Evolutionary conservation across 2,888 invertebrate genomes (phyloP).

Genomic region (Iphiclides podalirius): DNA sequence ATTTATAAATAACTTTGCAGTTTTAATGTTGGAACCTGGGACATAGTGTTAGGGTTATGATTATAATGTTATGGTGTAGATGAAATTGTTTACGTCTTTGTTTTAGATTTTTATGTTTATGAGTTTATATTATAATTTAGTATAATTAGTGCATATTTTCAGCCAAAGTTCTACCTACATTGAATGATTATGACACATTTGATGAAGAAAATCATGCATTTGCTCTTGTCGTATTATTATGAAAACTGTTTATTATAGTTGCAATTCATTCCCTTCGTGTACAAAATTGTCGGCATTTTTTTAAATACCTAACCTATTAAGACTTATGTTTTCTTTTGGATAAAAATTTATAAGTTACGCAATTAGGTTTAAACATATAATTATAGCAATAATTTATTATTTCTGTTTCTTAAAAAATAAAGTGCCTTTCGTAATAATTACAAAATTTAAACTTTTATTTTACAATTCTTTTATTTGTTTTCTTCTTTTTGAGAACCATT

Average conservation of each 20-base stretch:
- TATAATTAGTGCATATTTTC: constrained; percentile 41
- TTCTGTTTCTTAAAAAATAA: constrained; percentile 45
- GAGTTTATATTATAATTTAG: constrained; percentile 51
- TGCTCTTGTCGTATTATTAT: constrained; percentile 6
- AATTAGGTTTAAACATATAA: constrained; percentile 39
- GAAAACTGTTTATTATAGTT: constrained; percentile 20
- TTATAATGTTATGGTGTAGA: constrained; percentile 60
- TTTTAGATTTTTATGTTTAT: constrained; percentile 63
- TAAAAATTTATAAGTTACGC: constrained; percentile 34
- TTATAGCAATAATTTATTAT: constrained; percentile 49
- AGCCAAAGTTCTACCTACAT: constrained; percentile 53
- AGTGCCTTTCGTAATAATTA: constrained; percentile 54
- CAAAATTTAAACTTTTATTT: constrained; percentile 21
- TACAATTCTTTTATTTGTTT: constrained; percentile 1
- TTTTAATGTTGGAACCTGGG: constrained; percentile 16
- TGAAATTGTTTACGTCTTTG: constrained; percentile 70
- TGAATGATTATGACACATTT: constrained; percentile 23
- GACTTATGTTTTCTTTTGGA: constrained; percentile 29
- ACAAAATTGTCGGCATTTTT: constrained; percentile 27
- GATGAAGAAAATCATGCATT: neutral
- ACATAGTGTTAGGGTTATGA: constrained; percentile 44
- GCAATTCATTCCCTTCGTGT: constrained; percentile 27
- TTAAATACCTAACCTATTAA: constrained; percentile 28
- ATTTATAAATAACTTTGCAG: neutral
- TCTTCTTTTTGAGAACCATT: neutral